phyloP scores from a whole-genome alignment of 1,140 invertebrate species.

The Linepithema humile region DNA sequence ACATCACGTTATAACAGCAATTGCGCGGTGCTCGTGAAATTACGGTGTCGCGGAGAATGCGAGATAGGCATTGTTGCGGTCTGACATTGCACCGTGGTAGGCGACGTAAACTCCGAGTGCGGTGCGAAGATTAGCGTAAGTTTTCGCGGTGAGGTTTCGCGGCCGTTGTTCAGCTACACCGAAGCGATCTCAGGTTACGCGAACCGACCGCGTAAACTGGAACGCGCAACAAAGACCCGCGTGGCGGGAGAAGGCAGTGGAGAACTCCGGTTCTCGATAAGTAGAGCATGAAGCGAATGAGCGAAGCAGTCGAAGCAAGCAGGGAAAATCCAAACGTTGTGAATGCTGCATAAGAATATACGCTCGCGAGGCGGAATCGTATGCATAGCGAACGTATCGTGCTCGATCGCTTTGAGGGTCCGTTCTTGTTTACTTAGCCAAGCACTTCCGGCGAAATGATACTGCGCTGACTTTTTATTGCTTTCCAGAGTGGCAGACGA shows the following conservation, averaged over 20 bases:
- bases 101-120: not conserved
- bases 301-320: not conserved
- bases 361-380: slow-evolving; percentile 20
- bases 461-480: slow-evolving; percentile 29
- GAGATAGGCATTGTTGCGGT: slow-evolving; percentile 23
- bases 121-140: slow-evolving; percentile 24
- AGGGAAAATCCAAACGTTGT: slow-evolving; percentile 52
- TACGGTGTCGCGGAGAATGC: not conserved
- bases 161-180: slow-evolving; percentile 15
- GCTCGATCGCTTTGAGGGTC: not conserved
- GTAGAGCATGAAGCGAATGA: slow-evolving; percentile 81
- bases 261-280: slow-evolving; percentile 79
- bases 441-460: slow-evolving; percentile 55
- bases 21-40: not conserved
- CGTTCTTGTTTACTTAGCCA: slow-evolving; percentile 38
- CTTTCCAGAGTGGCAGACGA: slow-evolving; percentile 17
- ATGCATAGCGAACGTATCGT: slow-evolving; percentile 13
- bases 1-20: not conserved
- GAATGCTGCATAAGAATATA: not conserved
- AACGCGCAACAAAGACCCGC: slow-evolving; percentile 67
- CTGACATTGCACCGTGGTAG: slow-evolving; percentile 17
- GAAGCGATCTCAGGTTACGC: slow-evolving; percentile 57
- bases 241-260: slow-evolving; percentile 46
- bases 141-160: slow-evolving; percentile 14
- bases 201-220: slow-evolving; percentile 61